Evolutionary conservation across 2,113 vertebrate genomes (phyloP), one percentile per base, ranked within the genome.

Genomic region (Callionymus lyra): DNA sequence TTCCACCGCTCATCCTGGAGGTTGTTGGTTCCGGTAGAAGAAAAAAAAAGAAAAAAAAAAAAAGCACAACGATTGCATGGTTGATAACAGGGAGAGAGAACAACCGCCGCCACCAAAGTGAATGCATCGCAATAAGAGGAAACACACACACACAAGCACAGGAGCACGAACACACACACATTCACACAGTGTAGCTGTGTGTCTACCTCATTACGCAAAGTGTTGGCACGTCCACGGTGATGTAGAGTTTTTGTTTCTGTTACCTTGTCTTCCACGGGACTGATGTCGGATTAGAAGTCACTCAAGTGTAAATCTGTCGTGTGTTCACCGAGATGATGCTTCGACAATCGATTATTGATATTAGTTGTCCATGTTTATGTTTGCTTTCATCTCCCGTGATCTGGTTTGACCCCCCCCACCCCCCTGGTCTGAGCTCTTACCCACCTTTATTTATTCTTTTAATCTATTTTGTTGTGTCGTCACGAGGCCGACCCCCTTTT

Each of bases 131-230:
- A 89, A 89, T 89, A 89, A 83, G 59, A 80, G 47, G 61, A 66
- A 68, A 34, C 12, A 61, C 57, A 66, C 63, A 65, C 52, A 47
- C 32, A 57, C 63, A 45, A 38, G 58, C 46, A 34, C 56, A 48
- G 53, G 56, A 63, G 59, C 55, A 35, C 41, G 45, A 51, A 63
- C 56, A 49, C 50, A 66, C 71, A 69, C 65, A 53, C 65, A 73
- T 51, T 53, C 66, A 79, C 72, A 65, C 70, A 66, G 54, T 70
- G 67, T 62, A 33, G 79, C 81, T 86, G 82, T 86, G 86, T 87
- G 89, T 88, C 90, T 93, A 92, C 90, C 90, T 91, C 90, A 92
- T 88, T 77, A 80, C 79, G 73, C 59, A 79, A 16, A 82, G 71
- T 76, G 74, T 76, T 78, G 68, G 72, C 85, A 77, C 58, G 50